Base-by-base conservation (phyloP, 2,113 vertebrate genomes). In the Orcinus orca region DNA sequence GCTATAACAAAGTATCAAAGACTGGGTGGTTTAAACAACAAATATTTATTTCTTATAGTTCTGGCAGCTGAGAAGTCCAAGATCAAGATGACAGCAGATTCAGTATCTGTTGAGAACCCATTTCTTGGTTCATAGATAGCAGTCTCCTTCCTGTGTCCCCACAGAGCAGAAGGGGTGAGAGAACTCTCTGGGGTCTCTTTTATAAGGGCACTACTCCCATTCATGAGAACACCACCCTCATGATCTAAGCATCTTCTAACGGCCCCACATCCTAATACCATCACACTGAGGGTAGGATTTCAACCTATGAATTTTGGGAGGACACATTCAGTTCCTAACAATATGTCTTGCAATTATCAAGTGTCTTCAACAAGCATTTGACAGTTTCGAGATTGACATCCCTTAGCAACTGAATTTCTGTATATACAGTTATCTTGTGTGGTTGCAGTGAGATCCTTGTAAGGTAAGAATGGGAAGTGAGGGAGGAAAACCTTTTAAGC, bases 281-380 rank as follows among this genome's bases (percentile, higher is more conserved):
- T 83, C 62, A 76, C 36, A 62, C 9, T 50, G 60, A 2, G 6
- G 12, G 17, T 77, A n/a, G n/a, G 8, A 77, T 60, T 76, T 88
- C 44, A 88, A 60, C 62, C 60, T 81, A 63, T 13, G 9, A 70
- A 79, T 77, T 85, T 31, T 62, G 5, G 13, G 8, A 33, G 44
- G 21, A 62, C 36, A 58, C 50, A 79, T 33, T 41, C 26, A 71
- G 8, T 71, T 9, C 21, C 63, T 44, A 87, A 73, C 47, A 55
- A 86, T 53, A 89, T 20, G 7, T 25, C 36, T 94, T 73, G 20
- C 12, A 63, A 44, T 94, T 71, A 90, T 62, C 23, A 53, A 71
- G n/a, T 53, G 9, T 74, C 71, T 93, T 81, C 87, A 95, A 94
- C 36, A 89, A 95, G 63, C 12, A 76, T 63, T 80, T 92, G 84